These are phyloP conservation scores for Thereva unica DNA, from an alignment of 2,888 invertebrate genomes.

Conservation along the genomic window DNA sequence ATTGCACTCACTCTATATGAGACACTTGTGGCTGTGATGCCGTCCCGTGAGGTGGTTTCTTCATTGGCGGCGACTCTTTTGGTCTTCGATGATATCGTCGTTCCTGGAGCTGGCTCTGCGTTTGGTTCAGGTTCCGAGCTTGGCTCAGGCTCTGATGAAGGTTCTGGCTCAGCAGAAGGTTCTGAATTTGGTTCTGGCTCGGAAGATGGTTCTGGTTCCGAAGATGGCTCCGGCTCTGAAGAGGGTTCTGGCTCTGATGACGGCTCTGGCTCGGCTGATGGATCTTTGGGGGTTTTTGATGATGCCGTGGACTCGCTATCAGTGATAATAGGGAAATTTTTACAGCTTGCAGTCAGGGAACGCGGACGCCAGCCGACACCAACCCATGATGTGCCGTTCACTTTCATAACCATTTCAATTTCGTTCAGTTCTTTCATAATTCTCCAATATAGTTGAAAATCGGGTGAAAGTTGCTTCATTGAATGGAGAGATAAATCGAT, in stretches of 20 bases:
- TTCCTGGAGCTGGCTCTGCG: slow-evolving; percentile 55
- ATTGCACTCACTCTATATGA: slow-evolving; percentile 75
- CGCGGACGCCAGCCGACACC: slow-evolving; percentile 90
- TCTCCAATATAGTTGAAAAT: slow-evolving; percentile 83
- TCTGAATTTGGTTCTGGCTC: slow-evolving; percentile 55
- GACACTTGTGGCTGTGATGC: slow-evolving; percentile 77
- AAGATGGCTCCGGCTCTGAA: slow-evolving; percentile 58
- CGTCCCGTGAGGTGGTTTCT: slow-evolving; percentile 61
- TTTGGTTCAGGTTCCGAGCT: slow-evolving; percentile 58
- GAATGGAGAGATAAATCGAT: slow-evolving; percentile 74
- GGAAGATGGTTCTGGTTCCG: slow-evolving; percentile 56
- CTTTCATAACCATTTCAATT: slow-evolving; percentile 83
- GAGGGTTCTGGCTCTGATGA: slow-evolving; percentile 58
- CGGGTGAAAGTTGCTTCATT: slow-evolving; percentile 71
- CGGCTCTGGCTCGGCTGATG: slow-evolving; percentile 55
- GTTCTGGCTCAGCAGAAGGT: slow-evolving; percentile 51
- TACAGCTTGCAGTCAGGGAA: slow-evolving; percentile 73
- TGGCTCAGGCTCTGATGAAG: slow-evolving; percentile 51
- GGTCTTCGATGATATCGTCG: slow-evolving; percentile 53
- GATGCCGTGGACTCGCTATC: slow-evolving; percentile 58
- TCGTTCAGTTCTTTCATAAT: slow-evolving; percentile 81
- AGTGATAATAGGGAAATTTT: slow-evolving; percentile 74
- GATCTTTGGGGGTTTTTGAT: slow-evolving; percentile 57
- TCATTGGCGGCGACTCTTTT: slow-evolving; percentile 64
- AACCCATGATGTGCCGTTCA: slow-evolving; percentile 86